Base-by-base conservation (phyloP, 2,797 vertebrate species). In the Melanotaenia trifasciata region DNA sequence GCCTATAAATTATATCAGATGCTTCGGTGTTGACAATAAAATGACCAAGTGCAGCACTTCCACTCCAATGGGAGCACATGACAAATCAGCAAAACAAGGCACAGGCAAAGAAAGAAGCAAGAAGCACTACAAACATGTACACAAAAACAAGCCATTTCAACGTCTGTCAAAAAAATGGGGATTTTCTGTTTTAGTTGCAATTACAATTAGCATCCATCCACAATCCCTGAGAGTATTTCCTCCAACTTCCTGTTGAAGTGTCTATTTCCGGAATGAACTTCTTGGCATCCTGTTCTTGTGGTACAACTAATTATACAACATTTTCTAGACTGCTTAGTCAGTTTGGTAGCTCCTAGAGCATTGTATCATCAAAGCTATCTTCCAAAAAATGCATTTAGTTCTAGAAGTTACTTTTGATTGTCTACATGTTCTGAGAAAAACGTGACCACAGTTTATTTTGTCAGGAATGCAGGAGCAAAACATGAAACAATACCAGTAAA, bases 261-360 rank as follows among this genome's bases (percentile, higher is more conserved):
- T 54, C 26, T 18, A 76, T 84, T 88, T 91, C 85, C 87, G 84
- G 81, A 62, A 24, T 45, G 45, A 28, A 58, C 59, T 72, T 88
- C 84, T 79, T 86, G 70, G 45, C 62, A 67, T 18, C 40, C 33
- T 62, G 24, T 58, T 67, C 33, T 63, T 62, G 30, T 71, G 59
- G 33, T 66, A 40, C 8, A 62, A 74, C 58, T 38, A 58, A 63
- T 59, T 64, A 64, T 18, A 24, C 47, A 68, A 47, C 26, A 0
- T 24, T 53, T 1, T 47, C 60, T 13, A 67, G 56, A 68, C 68
- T 45, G 58, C 67, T 60, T 28, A 54, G 18, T 70, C 16, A 45
- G n/a, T 14, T 60, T 40, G 12, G 53, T 11, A 43, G 33, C 36
- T 36, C 40, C 28, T 14, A 50, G 40, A 45, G 50, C 1, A 45